phyloP scores from a whole-genome alignment of 2,888 invertebrate genomes.

The Ormyrus pomaceus region DNA sequence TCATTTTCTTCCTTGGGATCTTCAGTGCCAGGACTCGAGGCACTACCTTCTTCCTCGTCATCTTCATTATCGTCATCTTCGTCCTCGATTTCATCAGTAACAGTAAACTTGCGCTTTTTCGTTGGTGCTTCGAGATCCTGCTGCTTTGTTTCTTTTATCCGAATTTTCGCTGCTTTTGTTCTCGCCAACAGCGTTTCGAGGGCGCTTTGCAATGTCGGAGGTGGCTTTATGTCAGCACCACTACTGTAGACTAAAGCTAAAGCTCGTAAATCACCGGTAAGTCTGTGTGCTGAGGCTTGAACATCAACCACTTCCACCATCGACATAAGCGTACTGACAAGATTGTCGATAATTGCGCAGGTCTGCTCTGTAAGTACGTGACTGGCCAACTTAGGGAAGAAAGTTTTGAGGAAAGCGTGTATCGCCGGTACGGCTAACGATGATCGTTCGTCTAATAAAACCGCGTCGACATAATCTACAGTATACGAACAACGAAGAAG shows the following conservation, averaged over 20 bases:
- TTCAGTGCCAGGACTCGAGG: conserved; percentile 48
- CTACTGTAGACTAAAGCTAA: conserved; percentile 79
- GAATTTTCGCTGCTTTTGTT: conserved; percentile 64
- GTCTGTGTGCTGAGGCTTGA: conserved; percentile 76
- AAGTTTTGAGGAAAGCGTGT: conserved; percentile 91
- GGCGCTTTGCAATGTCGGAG: conserved; percentile 68
- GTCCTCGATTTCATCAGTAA: conserved; percentile 65
- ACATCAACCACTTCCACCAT: conserved; percentile 78
- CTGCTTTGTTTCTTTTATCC: conserved; percentile 66
- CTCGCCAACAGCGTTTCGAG: conserved; percentile 71
- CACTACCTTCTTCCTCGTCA: conserved; percentile 49
- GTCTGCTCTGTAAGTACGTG: conserved; percentile 81
- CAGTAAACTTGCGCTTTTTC: conserved; percentile 72
- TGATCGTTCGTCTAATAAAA: conserved; percentile 90
- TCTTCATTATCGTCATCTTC: conserved; percentile 58
- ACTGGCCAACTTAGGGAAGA: conserved; percentile 90
- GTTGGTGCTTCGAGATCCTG: conserved; percentile 69
- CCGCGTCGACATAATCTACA: conserved; percentile 93
- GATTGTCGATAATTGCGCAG: conserved; percentile 79
- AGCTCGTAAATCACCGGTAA: conserved; percentile 79
- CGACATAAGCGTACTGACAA: conserved; percentile 79
- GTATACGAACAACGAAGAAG: conserved; percentile 89
- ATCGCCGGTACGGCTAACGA: conserved; percentile 90
- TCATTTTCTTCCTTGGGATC: conserved; percentile 40
- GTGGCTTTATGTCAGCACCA: conserved; percentile 72